A percentile compares a stretch with the other conserved stretches of the same genome.
Evolutionary conservation across 2,888 invertebrate genomes (phyloP).

Genomic region (Zonitis immaculata): DNA sequence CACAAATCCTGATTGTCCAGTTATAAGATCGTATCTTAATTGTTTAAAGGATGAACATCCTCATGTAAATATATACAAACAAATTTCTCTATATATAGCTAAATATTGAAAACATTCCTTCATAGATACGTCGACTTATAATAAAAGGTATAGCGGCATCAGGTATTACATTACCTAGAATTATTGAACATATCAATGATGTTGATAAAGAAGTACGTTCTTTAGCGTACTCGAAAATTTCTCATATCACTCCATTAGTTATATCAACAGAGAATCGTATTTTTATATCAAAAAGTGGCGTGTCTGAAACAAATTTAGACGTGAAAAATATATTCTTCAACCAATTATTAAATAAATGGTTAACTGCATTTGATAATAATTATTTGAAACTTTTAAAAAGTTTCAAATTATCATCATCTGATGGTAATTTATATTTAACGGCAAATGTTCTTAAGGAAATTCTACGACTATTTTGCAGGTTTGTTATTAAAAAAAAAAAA

Average conservation of each 20-base stretch:
- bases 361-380: slow-evolving; percentile 65
- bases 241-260: slow-evolving; percentile 26
- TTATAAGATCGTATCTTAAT: slow-evolving; percentile 71
- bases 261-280: not conserved
- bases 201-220: slow-evolving; percentile 70
- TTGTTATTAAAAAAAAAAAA: slow-evolving; percentile 18
- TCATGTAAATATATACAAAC: slow-evolving; percentile 60
- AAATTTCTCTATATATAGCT: not conserved
- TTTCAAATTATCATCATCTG: slow-evolving; percentile 65
- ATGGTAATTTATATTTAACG: slow-evolving; percentile 58
- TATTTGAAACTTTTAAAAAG: slow-evolving; percentile 65
- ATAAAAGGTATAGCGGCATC: slow-evolving; percentile 30
- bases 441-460: slow-evolving; percentile 53
- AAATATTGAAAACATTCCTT: slow-evolving; percentile 6
- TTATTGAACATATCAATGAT: slow-evolving; percentile 67
- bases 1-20: slow-evolving; percentile 61
- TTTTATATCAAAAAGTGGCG: slow-evolving; percentile 43
- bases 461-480: slow-evolving; percentile 55
- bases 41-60: slow-evolving; percentile 56
- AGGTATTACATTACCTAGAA: slow-evolving; percentile 25
- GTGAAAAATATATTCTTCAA: slow-evolving; percentile 50
- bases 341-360: slow-evolving; percentile 68
- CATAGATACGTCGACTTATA: slow-evolving; percentile 29
- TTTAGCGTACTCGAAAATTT: slow-evolving; percentile 47
- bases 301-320: slow-evolving; percentile 57